These are phyloP conservation scores for Drosophila mercatorum DNA, from an alignment of 2,888 invertebrate species.

Conservation along the genomic window DNA sequence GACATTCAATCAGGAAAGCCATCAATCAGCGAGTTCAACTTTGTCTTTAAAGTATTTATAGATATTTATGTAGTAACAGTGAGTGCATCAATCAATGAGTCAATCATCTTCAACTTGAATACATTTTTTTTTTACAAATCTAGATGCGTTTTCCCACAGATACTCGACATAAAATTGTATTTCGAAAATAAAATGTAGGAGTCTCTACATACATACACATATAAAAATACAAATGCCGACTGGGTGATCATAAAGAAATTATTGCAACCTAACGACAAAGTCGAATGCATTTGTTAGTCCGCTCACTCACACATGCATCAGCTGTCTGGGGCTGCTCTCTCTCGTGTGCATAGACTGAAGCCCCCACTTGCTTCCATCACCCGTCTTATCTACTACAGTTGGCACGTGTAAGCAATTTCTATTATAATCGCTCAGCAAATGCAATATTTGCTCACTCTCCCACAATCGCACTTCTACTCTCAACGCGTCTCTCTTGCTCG, in stretches of 20 bases:
- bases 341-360: slow-evolving; percentile 9
- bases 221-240: not conserved
- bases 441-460: slow-evolving; percentile 43
- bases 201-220: not conserved
- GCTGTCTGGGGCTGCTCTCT: slow-evolving; percentile 41
- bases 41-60: no score
- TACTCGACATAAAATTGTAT: not conserved
- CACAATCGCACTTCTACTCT: slow-evolving; percentile 4
- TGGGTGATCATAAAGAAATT: slow-evolving; percentile 8
- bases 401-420: slow-evolving; percentile 78
- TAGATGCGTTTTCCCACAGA: not conserved
- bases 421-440: slow-evolving; percentile 63
- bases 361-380: slow-evolving; percentile 4
- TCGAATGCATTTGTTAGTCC: slow-evolving; percentile 55
- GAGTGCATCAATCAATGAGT: no score
- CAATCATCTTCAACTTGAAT: no score
- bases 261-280: slow-evolving; percentile 34
- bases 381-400: slow-evolving; percentile 41
- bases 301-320: slow-evolving; percentile 33
- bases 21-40: no score
- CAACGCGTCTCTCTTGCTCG: slow-evolving; percentile 4
- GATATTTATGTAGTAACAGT: no score
- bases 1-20: no score
- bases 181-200: not conserved
- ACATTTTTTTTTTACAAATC: not conserved